phyloP scores from a whole-genome alignment of 1,140 invertebrate species.

The Subanguina moxae region DNA sequence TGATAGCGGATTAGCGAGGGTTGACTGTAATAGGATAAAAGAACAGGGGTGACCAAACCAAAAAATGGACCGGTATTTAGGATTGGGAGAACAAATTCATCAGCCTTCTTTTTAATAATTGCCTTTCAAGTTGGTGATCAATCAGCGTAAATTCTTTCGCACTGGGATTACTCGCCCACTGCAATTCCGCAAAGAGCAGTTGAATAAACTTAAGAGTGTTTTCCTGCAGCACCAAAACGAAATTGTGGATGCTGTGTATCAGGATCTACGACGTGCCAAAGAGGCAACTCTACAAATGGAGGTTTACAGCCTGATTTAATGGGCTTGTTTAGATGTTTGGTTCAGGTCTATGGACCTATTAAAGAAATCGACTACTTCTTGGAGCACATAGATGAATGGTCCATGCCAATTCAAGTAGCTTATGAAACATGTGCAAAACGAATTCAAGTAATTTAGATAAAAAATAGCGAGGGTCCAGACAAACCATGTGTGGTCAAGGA shows the following conservation, averaged over 20 bases:
- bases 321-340: constrained; percentile 56
- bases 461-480: constrained; percentile 30
- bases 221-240: constrained; percentile 20
- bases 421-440: constrained; percentile 22
- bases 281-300: constrained; percentile 39
- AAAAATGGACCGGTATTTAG: too few species aligned
- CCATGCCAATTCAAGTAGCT: neutral
- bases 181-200: constrained; percentile 14
- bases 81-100: too few species aligned
- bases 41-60: too few species aligned
- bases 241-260: constrained; percentile 47
- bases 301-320: constrained; percentile 33
- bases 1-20: too few species aligned
- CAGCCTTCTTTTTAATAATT: neutral
- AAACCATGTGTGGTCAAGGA: constrained; percentile 35
- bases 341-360: constrained; percentile 26
- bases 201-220: constrained; percentile 22
- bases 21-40: too few species aligned
- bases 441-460: constrained; percentile 29
- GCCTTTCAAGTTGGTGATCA: constrained; percentile 18
- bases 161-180: constrained; percentile 18
- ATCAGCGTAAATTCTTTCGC: constrained; percentile 39
- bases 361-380: constrained; percentile 1
- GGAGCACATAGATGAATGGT: constrained; percentile 11
- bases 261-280: constrained; percentile 46